Evolutionary conservation across 1,140 invertebrate species (phyloP).

Genomic region (Cecropterus lyciades): DNA sequence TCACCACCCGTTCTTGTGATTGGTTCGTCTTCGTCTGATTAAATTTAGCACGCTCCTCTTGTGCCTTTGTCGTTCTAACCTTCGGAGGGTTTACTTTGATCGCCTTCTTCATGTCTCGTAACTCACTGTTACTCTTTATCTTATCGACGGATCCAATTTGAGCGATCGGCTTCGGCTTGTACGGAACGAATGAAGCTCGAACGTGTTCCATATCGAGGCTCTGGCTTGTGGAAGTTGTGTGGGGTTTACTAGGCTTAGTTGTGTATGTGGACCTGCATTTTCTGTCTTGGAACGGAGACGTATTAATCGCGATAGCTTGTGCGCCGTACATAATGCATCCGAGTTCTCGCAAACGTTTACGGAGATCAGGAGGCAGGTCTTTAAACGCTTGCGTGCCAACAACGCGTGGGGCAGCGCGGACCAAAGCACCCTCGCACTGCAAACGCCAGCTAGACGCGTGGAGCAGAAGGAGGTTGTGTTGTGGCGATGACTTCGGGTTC

Average conservation of each 20-base stretch:
- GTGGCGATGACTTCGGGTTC: constrained; percentile 31
- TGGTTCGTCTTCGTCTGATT: constrained; percentile 59
- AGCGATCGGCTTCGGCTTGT: constrained; percentile 53
- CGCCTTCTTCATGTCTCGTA: constrained; percentile 47
- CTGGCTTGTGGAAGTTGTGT: constrained; percentile 35
- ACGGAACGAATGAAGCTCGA: constrained; percentile 65
- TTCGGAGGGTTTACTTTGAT: constrained; percentile 47
- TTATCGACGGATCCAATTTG: constrained; percentile 43
- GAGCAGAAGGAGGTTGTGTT: constrained; percentile 45
- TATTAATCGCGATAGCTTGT: constrained; percentile 44
- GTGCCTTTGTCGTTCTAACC: constrained; percentile 71
- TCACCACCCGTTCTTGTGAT: constrained; percentile 45
- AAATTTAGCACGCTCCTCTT: constrained; percentile 69
- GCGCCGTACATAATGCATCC: constrained; percentile 69
- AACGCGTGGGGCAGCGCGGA: constrained; percentile 57
- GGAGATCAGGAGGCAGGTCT: constrained; percentile 59
- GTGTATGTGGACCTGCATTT: constrained; percentile 42
- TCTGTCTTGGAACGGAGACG: constrained; percentile 45
- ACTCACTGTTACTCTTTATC: constrained; percentile 45
- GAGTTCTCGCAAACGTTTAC: constrained; percentile 62
- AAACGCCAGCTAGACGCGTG: constrained; percentile 59
- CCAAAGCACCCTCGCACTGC: constrained; percentile 61
- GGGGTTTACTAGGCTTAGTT: constrained; percentile 28
- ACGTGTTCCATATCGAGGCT: constrained; percentile 67
- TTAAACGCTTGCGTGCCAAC: constrained; percentile 64